Base-by-base conservation (phyloP, 1,140 invertebrate genomes). In the Drosophila parvula region DNA sequence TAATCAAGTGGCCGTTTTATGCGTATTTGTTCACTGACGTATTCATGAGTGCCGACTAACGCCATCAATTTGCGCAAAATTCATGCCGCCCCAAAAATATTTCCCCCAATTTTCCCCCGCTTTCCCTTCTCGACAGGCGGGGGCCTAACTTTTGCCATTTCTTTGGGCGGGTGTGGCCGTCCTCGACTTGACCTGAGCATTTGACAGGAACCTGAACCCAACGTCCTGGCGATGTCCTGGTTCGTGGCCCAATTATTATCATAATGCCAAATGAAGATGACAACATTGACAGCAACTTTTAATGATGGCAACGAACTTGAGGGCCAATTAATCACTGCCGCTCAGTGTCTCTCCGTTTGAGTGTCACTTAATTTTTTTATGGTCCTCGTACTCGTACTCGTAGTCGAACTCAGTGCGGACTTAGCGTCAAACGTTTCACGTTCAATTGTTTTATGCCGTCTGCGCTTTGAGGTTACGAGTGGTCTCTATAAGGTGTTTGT, bases 251-350 rank as follows among this genome's bases (percentile, higher is more conserved):
- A 89, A 89, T 84, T 89, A 88, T 88, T 84, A 89, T 79, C 69
- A 88, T 89, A 89, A 88, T 82, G 80, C 80, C 80, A 89, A 88
- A 88, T 89, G 84, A 84, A 89, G 84, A 89, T 84, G 84, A 84
- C 74, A 77, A 68, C 77, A 68, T 81, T 84, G 80, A 78, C 85
- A 81, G 77, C 64, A 84, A 89, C 45, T 89, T 89, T 89, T 89
- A 89, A 89, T 89, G 84, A 89, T 62, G 65, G 43, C 76, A 51
- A n/a, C 53, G n/a, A 69, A 63, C 55, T 68, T 43, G 67, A 74
- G 70, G 30, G 80, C 80, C 85, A 89, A 89, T 89, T 89, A 89
- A 89, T 89, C 84, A 89, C 84, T 85, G 84, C 50, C 38, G 44
- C 30, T 53, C 44, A 32, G 43, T 58, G 67, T 63, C 62, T 65